Base-by-base conservation (phyloP, 2,888 invertebrate species). In the Clistopyga incitator region DNA sequence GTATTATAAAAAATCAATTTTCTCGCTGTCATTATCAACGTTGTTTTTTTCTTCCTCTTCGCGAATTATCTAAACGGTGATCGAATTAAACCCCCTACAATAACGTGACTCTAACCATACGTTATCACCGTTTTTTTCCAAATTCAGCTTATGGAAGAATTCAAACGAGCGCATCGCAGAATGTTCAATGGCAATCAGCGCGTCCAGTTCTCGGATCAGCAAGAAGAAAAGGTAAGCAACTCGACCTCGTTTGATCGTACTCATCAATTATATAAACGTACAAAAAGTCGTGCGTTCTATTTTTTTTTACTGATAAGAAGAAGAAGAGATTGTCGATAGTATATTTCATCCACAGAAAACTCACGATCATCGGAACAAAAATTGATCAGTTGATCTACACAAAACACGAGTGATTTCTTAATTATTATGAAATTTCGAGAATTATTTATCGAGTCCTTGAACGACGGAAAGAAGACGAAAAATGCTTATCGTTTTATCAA, bases 101-200 rank as follows among this genome's bases (percentile, higher is more conserved):
- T 45, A 45, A 3, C n/a, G n/a, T 47, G 15, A n/a, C 2, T 29
- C 29, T 11, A 42, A 64, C 13, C 20, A 20, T 10, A 64, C 42
- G 38, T 10, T 20, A 3, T 8, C 20, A 10, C 10, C 18, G n/a
- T n/a, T 64, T 38, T 34, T 64, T 38, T 67, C 65, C 86, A 10
- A 68, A 86, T 80, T 34, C 83, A 91, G 88, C 93, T 98, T 85
- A 98, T 98, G 97, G 96, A 98, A 93, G 98, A 98, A 93, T 98
- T 98, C 92, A 97, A 97, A 92, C 96, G 96, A 90, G 97, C 97
- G 6, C 98, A 98, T 93, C 95, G 96, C 89, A 97, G 96, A 94
- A 98, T 98, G 98, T 98, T 98, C 92, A 92, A 91, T 78, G 89
- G 90, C 50, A 86, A 90, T 56, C 91, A 91, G 77, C 90, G 90